phyloP scores from a whole-genome alignment of 2,113 vertebrate species.

The Cephalopterus ornatus region DNA sequence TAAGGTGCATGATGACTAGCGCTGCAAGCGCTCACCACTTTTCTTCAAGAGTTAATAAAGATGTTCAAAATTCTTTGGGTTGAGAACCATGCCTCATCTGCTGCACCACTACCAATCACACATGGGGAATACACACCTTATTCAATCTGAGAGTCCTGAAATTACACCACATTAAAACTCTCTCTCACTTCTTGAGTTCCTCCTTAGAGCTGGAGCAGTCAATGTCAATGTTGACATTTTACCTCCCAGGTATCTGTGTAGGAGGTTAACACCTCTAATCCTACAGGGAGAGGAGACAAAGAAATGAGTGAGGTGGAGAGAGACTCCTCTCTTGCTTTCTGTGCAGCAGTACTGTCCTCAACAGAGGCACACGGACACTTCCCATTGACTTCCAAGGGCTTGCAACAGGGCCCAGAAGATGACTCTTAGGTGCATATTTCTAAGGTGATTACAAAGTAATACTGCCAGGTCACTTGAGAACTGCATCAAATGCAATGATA shows the following conservation, averaged over 20 bases:
- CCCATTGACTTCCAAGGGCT: not conserved
- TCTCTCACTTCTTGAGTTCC: not conserved
- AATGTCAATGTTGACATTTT: not conserved
- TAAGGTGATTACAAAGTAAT: not conserved
- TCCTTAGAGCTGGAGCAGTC: not conserved
- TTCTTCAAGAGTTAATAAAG: not conserved
- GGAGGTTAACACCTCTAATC: not conserved
- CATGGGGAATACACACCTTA: not conserved
- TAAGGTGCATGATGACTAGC: not conserved
- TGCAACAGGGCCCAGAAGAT: not conserved
- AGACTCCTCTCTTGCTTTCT: not conserved
- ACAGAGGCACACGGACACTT: fast-evolving
- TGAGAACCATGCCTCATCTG: not conserved
- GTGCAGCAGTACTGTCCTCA: not conserved
- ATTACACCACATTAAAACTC: not conserved
- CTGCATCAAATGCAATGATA: not conserved
- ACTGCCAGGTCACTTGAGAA: not conserved
- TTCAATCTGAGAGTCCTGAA: not conserved
- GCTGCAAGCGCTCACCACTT: not conserved
- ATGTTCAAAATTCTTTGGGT: not conserved
- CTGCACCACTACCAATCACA: not conserved
- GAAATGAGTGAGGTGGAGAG: not conserved
- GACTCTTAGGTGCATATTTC: not conserved
- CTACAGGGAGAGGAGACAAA: not conserved
- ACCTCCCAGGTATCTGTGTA: not conserved